Evolutionary conservation across 2,113 vertebrate genomes (phyloP).

Genomic region (Penelope pileata): DNA sequence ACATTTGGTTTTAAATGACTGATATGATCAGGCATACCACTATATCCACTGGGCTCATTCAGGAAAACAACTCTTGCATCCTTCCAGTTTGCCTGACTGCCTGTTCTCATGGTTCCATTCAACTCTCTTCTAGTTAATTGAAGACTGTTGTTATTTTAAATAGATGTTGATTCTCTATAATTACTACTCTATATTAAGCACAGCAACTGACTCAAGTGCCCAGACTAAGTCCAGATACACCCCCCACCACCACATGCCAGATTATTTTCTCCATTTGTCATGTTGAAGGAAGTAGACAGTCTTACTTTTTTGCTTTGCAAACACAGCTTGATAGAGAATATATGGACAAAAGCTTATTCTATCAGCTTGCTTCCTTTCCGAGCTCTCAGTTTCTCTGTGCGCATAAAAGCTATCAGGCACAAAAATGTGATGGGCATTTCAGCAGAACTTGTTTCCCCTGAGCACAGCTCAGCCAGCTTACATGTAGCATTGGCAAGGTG

Average conservation of each 20-base stretch:
- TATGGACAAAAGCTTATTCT: background rate
- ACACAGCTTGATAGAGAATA: background rate
- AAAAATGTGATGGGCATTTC: background rate
- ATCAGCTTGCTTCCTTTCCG: background rate
- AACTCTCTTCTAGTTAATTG: background rate
- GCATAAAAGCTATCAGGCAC: background rate
- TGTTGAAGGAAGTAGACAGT: background rate
- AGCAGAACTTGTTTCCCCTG: background rate
- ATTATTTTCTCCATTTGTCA: background rate
- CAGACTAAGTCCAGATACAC: background rate
- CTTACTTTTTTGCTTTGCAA: background rate
- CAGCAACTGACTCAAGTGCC: background rate
- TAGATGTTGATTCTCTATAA: background rate
- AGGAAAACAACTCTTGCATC: background rate
- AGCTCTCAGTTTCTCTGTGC: background rate
- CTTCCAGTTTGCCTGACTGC: background rate
- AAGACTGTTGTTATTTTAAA: background rate
- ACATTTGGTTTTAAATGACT: background rate
- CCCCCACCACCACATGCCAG: rapidly evolving
- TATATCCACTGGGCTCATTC: background rate
- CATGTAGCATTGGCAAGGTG: background rate
- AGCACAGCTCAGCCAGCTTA: background rate
- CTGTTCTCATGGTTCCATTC: background rate
- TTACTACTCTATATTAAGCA: background rate
- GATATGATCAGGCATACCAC: background rate